Percentiles rank a stretch among this genome's conserved stretches.
Evolutionary conservation across 2,888 invertebrate species (phyloP).

Genomic region (Sarcophaga rosellei): DNA sequence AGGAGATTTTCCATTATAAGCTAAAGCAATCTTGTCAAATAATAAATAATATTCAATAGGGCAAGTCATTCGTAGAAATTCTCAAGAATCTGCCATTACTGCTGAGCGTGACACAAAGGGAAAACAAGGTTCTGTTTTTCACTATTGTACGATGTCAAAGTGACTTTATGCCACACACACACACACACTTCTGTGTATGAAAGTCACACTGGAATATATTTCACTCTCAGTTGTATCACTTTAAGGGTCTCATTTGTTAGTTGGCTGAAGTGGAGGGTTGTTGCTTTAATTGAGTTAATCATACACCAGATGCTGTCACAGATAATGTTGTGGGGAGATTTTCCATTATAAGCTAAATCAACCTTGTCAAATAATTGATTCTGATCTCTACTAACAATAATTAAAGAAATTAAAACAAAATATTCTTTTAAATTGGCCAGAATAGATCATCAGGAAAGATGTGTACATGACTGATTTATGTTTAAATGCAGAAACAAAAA

Average conservation of each 20-base stretch:
- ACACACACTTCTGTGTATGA: not conserved
- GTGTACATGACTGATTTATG: not conserved
- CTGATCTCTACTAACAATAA: no score
- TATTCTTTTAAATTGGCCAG: no score
- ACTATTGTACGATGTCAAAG: not conserved
- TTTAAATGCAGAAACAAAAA: not conserved
- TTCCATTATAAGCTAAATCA: no score
- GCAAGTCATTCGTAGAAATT: constrained; percentile 2
- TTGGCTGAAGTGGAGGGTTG: not conserved
- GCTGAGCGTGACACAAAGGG: not conserved
- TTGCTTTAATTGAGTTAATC: constrained; percentile 18
- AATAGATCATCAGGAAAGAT: no score
- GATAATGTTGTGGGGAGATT: not conserved
- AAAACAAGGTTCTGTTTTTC: constrained; percentile 2
- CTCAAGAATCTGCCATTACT: not conserved
- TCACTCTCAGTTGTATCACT: not conserved
- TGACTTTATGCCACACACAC: not conserved
- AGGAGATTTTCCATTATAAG: no score
- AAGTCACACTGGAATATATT: not conserved
- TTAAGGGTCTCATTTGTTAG: not conserved
- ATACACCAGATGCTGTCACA: not conserved
- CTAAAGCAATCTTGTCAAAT: no score
- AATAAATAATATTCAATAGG: constrained; percentile 5
- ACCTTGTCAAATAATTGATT: no score
- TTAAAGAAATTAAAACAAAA: no score